Conservation (phyloP, 2,888 invertebrate genomes). For the Harmothoe impar region DNA sequence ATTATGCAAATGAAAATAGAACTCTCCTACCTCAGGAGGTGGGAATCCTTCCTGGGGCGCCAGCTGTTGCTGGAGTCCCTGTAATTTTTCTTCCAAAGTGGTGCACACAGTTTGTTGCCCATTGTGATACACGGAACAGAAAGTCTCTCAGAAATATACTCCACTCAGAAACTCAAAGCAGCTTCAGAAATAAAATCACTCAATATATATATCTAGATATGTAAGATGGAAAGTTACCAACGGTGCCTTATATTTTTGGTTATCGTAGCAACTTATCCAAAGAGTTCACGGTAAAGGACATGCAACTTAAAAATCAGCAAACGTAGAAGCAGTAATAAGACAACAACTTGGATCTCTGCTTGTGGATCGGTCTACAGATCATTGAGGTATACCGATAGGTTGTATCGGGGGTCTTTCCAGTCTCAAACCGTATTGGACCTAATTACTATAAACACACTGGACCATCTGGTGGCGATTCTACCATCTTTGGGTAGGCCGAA, state of each 20-base stretch:
- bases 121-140: conserved; percentile 81
- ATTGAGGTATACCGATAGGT: neutral
- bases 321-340: conserved; percentile 30
- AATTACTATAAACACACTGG: neutral
- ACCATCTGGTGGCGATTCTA: neutral
- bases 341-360: conserved; percentile 18
- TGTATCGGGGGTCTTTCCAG: neutral
- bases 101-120: conserved; percentile 99
- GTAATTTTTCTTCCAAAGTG: conserved; percentile 97
- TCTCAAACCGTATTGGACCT: neutral
- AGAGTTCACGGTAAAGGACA: conserved; percentile 13
- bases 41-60: conserved; percentile 97
- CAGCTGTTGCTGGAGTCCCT: conserved; percentile 96
- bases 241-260: neutral
- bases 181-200: conserved; percentile 4
- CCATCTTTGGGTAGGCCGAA: neutral
- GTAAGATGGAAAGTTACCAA: conserved; percentile 10
- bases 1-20: conserved; percentile 39
- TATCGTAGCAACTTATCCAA: conserved; percentile 37
- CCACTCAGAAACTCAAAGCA: conserved; percentile 53
- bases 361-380: neutral
- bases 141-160: conserved; percentile 41
- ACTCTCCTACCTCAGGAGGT: conserved; percentile 90
- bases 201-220: conserved; percentile 14
- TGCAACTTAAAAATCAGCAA: conserved; percentile 50